phyloP scores from a whole-genome alignment of 2,797 vertebrate species.

The Mus caroli region DNA sequence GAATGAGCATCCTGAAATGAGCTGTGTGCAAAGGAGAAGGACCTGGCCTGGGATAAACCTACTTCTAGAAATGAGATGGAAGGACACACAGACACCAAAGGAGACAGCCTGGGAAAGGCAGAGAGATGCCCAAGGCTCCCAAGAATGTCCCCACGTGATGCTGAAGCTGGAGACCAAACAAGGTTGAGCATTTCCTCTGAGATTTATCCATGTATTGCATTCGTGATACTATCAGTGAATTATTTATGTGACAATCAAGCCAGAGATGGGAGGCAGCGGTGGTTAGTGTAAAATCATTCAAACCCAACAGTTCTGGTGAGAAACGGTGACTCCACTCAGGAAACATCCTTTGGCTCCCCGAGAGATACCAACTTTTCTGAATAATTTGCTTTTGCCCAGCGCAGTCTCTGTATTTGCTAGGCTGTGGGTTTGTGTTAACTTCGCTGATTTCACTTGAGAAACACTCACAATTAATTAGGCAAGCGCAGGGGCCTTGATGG shows the following conservation, averaged over 20 bases:
- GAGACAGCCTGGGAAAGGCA: not conserved
- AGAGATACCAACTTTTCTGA: slow-evolving; percentile 40
- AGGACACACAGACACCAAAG: not conserved
- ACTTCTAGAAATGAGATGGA: slow-evolving; percentile 22
- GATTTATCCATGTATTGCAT: slow-evolving; percentile 60
- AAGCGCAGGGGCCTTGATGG: slow-evolving; percentile 18
- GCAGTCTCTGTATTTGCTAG: slow-evolving; percentile 26
- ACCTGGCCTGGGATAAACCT: not conserved
- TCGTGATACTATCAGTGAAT: slow-evolving; percentile 55
- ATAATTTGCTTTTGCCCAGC: not conserved
- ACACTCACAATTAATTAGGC: slow-evolving; percentile 66
- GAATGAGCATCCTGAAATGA: slow-evolving; percentile 27
- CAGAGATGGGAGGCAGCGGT: not conserved
- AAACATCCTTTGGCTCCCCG: not conserved
- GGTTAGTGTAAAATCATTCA: slow-evolving; percentile 55
- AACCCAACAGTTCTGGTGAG: slow-evolving; percentile 34
- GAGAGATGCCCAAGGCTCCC: not conserved
- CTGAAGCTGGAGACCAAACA: slow-evolving; percentile 12
- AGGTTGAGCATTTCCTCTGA: slow-evolving; percentile 19
- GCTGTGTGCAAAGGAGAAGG: not conserved
- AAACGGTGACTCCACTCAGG: slow-evolving; percentile 37
- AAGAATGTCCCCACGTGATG: not conserved
- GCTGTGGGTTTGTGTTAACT: slow-evolving; percentile 50
- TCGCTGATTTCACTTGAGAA: slow-evolving; percentile 65
- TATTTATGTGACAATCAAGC: slow-evolving; percentile 64